Evolutionary conservation across 2,888 invertebrate genomes (phyloP).

Genomic region (Phrixothrix hirtus): DNA sequence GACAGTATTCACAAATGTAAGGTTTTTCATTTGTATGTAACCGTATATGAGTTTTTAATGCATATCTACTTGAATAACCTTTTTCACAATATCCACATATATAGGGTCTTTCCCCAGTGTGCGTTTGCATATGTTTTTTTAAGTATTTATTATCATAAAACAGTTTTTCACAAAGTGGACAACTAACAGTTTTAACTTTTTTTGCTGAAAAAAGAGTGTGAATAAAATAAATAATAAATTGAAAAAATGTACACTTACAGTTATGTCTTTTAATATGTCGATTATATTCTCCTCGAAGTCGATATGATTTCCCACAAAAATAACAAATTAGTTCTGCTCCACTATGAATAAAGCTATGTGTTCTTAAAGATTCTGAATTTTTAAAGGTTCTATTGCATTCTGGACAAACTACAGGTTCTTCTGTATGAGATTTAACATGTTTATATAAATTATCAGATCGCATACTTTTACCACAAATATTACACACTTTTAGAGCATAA

Average conservation of each 20-base stretch:
- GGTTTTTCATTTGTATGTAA: constrained; percentile 28
- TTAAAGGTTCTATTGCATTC: constrained; percentile 22
- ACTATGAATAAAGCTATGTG: constrained; percentile 43
- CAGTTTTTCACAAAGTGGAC: constrained; percentile 17
- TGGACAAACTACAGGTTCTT: constrained; percentile 41
- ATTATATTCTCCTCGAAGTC: constrained; percentile 35
- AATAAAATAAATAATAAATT: not conserved
- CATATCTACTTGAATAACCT: constrained; percentile 21
- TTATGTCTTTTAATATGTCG: constrained; percentile 15
- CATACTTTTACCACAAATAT: constrained; percentile 46
- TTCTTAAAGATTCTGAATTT: constrained; percentile 43
- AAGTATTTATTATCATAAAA: constrained; percentile 11
- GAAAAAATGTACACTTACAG: constrained; percentile 15
- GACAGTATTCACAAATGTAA: constrained; percentile 20
- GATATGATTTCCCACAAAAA: constrained; percentile 44
- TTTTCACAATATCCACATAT: constrained; percentile 21
- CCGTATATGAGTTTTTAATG: constrained; percentile 22
- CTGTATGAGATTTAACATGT: constrained; percentile 44
- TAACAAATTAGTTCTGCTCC: constrained; percentile 43
- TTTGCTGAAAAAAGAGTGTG: not conserved
- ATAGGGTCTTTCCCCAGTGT: constrained; percentile 26
- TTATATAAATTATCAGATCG: constrained; percentile 43
- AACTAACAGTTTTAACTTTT: constrained; percentile 10
- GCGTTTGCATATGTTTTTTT: constrained; percentile 22
- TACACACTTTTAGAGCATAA: constrained; percentile 42